These are phyloP conservation scores for Girardia tigrina DNA, from an alignment of 2,888 invertebrate species.

Conservation along the genomic window DNA sequence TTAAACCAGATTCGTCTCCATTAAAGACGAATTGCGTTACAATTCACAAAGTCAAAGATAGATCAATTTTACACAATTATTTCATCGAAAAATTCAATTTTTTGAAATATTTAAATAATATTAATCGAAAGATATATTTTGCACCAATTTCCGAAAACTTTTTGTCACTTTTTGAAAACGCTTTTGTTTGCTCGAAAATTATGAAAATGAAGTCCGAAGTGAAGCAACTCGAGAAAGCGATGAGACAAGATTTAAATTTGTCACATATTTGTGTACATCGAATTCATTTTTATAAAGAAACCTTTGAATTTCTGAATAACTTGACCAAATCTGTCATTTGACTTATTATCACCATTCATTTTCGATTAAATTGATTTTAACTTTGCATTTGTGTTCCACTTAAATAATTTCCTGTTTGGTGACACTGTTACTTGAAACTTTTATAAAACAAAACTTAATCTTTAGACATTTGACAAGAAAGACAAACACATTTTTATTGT, in stretches of 20 bases:
- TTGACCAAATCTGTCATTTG: neutral
- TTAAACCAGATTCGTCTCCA: neutral
- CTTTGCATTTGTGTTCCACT: too few species aligned
- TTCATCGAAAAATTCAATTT: neutral
- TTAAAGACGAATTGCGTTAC: neutral
- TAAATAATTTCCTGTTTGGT: too few species aligned
- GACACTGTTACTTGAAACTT: too few species aligned
- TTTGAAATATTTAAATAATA: neutral
- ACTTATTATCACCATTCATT: too few species aligned
- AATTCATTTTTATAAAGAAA: conserved; percentile 11
- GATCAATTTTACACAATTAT: neutral
- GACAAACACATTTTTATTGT: too few species aligned
- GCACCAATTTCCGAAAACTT: neutral
- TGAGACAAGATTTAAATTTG: conserved; percentile 5
- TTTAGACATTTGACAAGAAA: too few species aligned
- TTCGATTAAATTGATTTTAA: too few species aligned
- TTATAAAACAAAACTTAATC: too few species aligned
- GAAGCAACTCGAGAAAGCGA: neutral
- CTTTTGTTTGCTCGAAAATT: neutral
- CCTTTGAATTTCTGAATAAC: neutral
- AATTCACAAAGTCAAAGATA: neutral
- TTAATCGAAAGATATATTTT: neutral
- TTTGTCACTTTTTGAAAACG: neutral
- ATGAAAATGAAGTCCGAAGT: neutral
- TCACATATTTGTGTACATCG: neutral